Evolutionary conservation across 2,797 vertebrate genomes (phyloP).

Genomic region (Liasis olivaceus): DNA sequence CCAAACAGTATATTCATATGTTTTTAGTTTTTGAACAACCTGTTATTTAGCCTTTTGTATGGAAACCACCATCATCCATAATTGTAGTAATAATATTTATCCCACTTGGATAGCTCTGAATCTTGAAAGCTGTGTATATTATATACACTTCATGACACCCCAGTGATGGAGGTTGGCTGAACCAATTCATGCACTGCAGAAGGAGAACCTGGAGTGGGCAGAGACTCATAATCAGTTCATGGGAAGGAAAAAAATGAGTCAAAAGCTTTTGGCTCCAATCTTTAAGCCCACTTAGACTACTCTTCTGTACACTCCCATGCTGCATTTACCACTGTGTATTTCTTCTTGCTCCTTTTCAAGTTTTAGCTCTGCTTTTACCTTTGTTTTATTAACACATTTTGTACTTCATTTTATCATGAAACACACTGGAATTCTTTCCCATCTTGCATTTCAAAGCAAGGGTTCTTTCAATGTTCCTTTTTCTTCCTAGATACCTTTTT

Average conservation of each 20-base stretch:
- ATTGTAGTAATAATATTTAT: conserved; percentile 46
- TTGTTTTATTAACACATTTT: conserved; percentile 36
- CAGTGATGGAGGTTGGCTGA: background rate
- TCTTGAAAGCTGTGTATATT: conserved; percentile 44
- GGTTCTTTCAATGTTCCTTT: conserved; percentile 47
- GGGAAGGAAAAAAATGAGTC: background rate
- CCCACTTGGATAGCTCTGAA: conserved; percentile 1
- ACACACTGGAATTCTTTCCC: background rate
- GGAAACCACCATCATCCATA: conserved; percentile 21
- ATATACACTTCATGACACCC: background rate
- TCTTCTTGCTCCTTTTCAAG: conserved; percentile 36
- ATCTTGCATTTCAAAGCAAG: conserved; percentile 64
- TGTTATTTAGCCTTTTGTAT: conserved; percentile 39
- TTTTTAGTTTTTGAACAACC: conserved; percentile 34
- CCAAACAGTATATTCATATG: conserved; percentile 30
- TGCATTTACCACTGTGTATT: conserved; percentile 36
- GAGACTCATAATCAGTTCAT: conserved; percentile 14
- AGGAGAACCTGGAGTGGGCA: background rate
- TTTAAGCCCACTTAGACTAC: conserved; percentile 23
- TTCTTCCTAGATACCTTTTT: conserved; percentile 49
- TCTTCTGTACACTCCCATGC: background rate
- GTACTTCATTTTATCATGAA: conserved; percentile 51
- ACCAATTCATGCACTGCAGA: background rate
- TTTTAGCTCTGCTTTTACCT: conserved; percentile 16
- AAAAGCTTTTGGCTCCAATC: conserved; percentile 18